Evolutionary conservation across 2,888 invertebrate species (phyloP).

Genomic region (Carcina quercana): DNA sequence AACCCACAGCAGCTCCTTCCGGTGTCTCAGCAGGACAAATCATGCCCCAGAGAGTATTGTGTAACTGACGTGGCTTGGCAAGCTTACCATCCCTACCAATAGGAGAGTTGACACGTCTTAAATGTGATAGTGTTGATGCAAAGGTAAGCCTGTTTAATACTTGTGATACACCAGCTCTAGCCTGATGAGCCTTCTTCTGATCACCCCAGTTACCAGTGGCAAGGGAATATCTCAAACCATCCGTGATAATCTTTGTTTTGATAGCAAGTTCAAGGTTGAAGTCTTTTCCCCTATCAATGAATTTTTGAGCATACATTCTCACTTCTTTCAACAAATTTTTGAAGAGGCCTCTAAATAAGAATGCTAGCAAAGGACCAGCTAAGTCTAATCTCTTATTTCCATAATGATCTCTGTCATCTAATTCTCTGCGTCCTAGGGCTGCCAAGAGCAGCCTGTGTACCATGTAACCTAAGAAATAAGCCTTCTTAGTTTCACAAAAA

Average conservation of each 20-base stretch:
- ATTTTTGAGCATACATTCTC: conserved; percentile 98
- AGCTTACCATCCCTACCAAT: conserved; percentile 99
- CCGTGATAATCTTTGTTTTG: conserved; percentile 98
- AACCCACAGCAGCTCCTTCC: conserved; percentile 96
- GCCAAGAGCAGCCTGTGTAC: conserved; percentile 96
- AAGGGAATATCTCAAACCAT: conserved; percentile 97
- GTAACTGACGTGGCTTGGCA: conserved; percentile 98
- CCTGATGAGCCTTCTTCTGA: conserved; percentile 99
- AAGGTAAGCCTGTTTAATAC: conserved; percentile 99
- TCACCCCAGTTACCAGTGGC: conserved; percentile 99
- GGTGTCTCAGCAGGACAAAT: conserved; percentile 99
- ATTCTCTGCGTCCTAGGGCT: conserved; percentile 94
- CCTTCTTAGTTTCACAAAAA: conserved; percentile 99
- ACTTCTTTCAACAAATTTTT: conserved; percentile 98
- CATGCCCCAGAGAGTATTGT: conserved; percentile 99
- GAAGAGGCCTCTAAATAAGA: conserved; percentile 96
- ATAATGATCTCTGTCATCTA: conserved; percentile 99
- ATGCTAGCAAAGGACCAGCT: conserved; percentile 97
- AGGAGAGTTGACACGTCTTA: conserved; percentile 98
- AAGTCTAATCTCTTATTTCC: conserved; percentile 98
- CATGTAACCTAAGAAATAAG: conserved; percentile 99
- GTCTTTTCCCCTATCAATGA: conserved; percentile 98
- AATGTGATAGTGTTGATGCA: conserved; percentile 98
- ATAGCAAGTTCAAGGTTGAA: conserved; percentile 97
- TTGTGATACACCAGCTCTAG: conserved; percentile 96